These are phyloP conservation scores for Amphimedon queenslandica DNA, from an alignment of 37 sponge, comb jelly and placozoan species.

Conservation along the genomic window DNA sequence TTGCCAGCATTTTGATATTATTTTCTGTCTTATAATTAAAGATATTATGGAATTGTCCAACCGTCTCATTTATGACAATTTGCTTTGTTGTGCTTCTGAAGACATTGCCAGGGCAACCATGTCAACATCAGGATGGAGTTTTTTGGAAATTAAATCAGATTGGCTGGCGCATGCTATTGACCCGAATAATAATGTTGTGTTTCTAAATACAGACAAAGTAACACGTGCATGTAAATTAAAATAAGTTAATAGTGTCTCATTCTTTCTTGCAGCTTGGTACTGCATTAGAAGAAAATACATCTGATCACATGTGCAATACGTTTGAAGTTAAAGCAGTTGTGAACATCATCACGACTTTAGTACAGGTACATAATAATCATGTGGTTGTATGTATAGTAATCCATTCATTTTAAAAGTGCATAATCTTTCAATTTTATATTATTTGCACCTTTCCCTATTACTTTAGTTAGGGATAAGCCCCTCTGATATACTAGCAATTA, in stretches of 20 bases:
- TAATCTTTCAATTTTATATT: background rate
- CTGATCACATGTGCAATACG: no score
- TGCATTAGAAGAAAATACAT: no score
- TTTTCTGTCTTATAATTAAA: conserved; percentile 21
- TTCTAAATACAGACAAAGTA: conserved; percentile 84
- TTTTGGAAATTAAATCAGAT: background rate
- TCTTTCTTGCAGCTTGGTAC: no score
- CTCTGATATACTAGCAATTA: conserved; percentile 77
- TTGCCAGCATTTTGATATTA: background rate
- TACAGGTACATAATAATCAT: no score
- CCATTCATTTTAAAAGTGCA: no score
- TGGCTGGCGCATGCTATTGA: conserved; percentile 58
- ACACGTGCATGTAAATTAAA: no score
- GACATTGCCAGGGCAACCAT: conserved; percentile 46
- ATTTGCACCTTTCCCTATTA: background rate
- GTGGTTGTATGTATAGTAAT: no score
- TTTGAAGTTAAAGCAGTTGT: no score
- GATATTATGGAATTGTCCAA: conserved; percentile 93
- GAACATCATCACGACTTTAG: no score
- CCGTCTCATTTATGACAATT: conserved; percentile 75
- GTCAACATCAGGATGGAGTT: conserved; percentile 17
- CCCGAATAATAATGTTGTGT: conserved; percentile 64
- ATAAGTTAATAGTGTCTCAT: no score
- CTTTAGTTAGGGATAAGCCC: conserved; percentile 49
- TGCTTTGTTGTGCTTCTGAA: conserved; percentile 62